phyloP scores from a whole-genome alignment of 2,797 vertebrate species.

The Anguilla obscura region DNA sequence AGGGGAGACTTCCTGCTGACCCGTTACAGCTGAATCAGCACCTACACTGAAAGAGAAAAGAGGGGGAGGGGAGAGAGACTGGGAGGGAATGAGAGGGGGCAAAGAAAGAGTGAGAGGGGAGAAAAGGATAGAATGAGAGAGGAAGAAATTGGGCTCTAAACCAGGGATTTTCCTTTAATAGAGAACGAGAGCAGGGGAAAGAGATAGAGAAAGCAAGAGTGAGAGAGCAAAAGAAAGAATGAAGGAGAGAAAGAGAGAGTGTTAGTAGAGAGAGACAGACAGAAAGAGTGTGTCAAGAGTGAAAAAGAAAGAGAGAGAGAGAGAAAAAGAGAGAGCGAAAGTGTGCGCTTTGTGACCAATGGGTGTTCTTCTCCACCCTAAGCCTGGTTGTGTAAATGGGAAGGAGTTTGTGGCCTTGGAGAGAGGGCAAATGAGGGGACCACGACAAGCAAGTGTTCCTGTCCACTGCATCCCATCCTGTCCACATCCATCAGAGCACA shows the following conservation, averaged over 20 bases:
- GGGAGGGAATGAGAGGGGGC: background rate
- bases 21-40: background rate
- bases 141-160: background rate
- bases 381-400: background rate
- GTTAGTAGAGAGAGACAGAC: too few species aligned
- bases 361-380: background rate
- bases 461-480: background rate
- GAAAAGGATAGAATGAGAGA: background rate
- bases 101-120: background rate
- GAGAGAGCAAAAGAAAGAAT: too few species aligned
- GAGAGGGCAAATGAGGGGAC: background rate
- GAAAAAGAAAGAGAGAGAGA: background rate
- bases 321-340: background rate
- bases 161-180: too few species aligned
- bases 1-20: background rate
- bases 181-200: too few species aligned
- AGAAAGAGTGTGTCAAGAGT: background rate
- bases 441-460: background rate
- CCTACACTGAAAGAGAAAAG: background rate
- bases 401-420: constrained; percentile 59
- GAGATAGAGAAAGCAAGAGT: too few species aligned
- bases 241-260: too few species aligned
- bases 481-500: background rate
- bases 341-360: background rate
- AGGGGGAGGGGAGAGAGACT: background rate